These are phyloP conservation scores for Tridacna gigas DNA, from an alignment of 2,888 invertebrate species.

Conservation along the genomic window DNA sequence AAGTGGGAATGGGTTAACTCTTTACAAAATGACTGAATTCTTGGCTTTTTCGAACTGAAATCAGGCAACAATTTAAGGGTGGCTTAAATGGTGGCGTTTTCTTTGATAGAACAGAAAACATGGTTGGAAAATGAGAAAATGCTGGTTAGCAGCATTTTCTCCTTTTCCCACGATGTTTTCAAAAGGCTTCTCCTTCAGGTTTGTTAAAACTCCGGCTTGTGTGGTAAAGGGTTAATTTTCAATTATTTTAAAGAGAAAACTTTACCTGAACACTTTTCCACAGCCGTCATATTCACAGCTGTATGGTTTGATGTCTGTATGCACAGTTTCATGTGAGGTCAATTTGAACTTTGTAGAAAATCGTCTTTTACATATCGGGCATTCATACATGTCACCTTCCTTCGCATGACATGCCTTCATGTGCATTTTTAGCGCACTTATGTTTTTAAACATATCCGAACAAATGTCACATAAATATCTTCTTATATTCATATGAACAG, in stretches of 20 bases:
- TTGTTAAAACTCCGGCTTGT: neutral
- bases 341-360: conserved; percentile 27
- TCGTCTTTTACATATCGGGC: conserved; percentile 1
- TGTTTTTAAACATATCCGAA: conserved; percentile 18
- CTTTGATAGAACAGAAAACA: too few relatives aligned
- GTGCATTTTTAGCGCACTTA: conserved; percentile 14
- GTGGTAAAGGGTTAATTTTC: neutral
- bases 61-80: too few relatives aligned
- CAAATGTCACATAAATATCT: conserved; percentile 17
- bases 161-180: too few relatives aligned
- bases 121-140: too few relatives aligned
- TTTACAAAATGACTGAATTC: too few relatives aligned
- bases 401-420: conserved; percentile 7
- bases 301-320: conserved; percentile 24
- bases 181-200: neutral
- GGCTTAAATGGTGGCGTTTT: too few relatives aligned
- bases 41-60: too few relatives aligned
- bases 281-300: conserved; percentile 40
- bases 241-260: neutral
- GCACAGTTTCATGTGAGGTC: conserved; percentile 32
- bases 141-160: too few relatives aligned
- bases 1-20: too few relatives aligned
- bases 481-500: conserved; percentile 20
- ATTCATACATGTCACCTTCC: neutral
- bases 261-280: conserved; percentile 47